Evolutionary conservation across 2,888 invertebrate genomes (phyloP), one percentile per base, ranked within the genome.

Genomic region (Dynastes maya): DNA sequence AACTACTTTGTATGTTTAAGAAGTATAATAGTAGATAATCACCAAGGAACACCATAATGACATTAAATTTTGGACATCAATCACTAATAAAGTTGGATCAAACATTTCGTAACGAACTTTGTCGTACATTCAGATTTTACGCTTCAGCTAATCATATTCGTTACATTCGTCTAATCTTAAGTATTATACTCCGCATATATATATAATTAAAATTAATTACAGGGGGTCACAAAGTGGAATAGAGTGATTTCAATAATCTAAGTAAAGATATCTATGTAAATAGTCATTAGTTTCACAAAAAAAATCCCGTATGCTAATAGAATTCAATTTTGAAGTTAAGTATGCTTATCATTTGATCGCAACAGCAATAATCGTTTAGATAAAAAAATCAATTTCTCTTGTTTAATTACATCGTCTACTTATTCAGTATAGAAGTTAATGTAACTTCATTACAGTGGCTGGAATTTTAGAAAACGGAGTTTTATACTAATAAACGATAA

Each of bases 371-470:
- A 22, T 3, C 29, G 61, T 63, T 11, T 32, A 63, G 29, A 55
- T 55, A 16, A 55, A 55, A 55, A n/a, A 55, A 55, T 55, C 55
- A n/a, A 22, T 55, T 55, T 55, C 55, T 63, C 13, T 13, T 29
- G 4, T 32, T 63, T 63, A 63, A 63, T 63, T 29, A 11, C 32
- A 13, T 6, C 27, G 27, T n/a, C 29, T 29, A 63, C 63, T 63
- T 55, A 55, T n/a, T 55, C 16, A n/a, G 55, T 55, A 22, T n/a
- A 55, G 55, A 55, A 55, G 22, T 45, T 55, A 55, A 55, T 55
- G 55, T 22, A 55, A 55, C 22, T 55, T 55, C 55, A 55, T 22
- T 55, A 55, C 22, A 8, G 22, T 45, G 45, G 45, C 8, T 45
- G 8, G 11, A 45, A 45, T 45, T 11, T 45, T 11, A 45, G 45